Conservation (phyloP, 2,797 vertebrate species). For the Epinephelus malabaricus region DNA sequence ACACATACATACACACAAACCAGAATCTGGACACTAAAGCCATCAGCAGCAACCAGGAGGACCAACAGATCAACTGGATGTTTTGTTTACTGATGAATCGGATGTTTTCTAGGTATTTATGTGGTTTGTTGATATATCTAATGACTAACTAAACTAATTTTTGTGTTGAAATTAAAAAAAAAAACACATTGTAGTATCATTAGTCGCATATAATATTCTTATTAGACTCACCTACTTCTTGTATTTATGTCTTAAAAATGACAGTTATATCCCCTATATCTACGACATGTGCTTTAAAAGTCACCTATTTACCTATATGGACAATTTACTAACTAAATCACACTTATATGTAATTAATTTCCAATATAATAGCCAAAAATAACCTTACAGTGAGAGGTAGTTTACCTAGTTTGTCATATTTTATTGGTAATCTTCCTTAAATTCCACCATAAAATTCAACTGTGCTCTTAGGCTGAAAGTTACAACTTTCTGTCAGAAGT, state of each 20-base stretch:
- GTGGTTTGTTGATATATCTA: background rate
- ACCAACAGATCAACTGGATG: conserved; percentile 37
- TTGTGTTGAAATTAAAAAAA: background rate
- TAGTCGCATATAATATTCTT: background rate
- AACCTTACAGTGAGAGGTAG: background rate
- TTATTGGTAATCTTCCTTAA: background rate
- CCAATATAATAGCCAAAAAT: background rate
- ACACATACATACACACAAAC: conserved; percentile 28
- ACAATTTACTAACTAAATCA: background rate
- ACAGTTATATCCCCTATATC: background rate
- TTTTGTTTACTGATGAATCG: conserved; percentile 28
- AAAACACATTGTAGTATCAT: background rate
- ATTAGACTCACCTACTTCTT: background rate
- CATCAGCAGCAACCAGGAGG: conserved; percentile 23
- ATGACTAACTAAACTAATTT: background rate
- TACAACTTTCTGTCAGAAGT: background rate
- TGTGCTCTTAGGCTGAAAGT: conserved; percentile 7
- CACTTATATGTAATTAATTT: background rate
- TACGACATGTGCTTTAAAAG: background rate
- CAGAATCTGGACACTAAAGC: conserved; percentile 48
- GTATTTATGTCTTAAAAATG: background rate
- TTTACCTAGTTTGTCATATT: background rate
- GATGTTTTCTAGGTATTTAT: conserved; percentile 59
- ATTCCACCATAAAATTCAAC: fast-evolving
- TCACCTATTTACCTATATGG: background rate